Evolutionary conservation across 2,888 invertebrate genomes (phyloP).

Genomic region (Rotaria magnacalcarata): DNA sequence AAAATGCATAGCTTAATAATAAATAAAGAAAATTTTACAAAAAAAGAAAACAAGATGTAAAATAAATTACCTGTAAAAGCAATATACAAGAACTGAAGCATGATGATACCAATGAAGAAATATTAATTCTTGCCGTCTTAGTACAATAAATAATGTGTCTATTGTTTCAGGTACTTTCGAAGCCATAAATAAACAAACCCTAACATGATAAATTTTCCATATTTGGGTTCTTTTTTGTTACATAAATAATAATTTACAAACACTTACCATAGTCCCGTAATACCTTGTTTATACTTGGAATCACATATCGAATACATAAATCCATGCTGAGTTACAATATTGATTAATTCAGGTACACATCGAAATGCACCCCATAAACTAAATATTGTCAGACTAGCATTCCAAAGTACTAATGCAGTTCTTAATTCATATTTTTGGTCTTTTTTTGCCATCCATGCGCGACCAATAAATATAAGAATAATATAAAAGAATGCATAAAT

Average conservation of each 20-base stretch:
- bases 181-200: constrained; percentile 34
- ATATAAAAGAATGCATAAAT: constrained; percentile 31
- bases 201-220: background rate
- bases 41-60: background rate
- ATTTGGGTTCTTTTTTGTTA: background rate
- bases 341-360: constrained; percentile 45
- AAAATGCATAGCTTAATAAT: constrained; percentile 61
- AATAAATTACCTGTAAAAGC: constrained; percentile 60
- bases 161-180: constrained; percentile 59
- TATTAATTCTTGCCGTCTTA: constrained; percentile 84
- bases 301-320: constrained; percentile 46
- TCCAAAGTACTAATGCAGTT: constrained; percentile 45
- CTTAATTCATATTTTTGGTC: constrained; percentile 41
- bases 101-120: constrained; percentile 96
- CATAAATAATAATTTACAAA: background rate
- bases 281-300: constrained; percentile 48
- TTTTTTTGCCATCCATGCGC: constrained; percentile 41
- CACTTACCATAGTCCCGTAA: constrained; percentile 53
- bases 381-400: constrained; percentile 45
- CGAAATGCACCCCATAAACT: constrained; percentile 46
- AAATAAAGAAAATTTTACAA: background rate
- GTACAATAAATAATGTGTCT: constrained; percentile 80
- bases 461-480: constrained; percentile 33
- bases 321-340: constrained; percentile 42
- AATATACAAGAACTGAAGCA: constrained; percentile 84